Percentiles rank a stretch among this genome's conserved stretches.
phyloP scores from a whole-genome alignment of 2,888 invertebrate genomes.

The Dynastes maya region DNA sequence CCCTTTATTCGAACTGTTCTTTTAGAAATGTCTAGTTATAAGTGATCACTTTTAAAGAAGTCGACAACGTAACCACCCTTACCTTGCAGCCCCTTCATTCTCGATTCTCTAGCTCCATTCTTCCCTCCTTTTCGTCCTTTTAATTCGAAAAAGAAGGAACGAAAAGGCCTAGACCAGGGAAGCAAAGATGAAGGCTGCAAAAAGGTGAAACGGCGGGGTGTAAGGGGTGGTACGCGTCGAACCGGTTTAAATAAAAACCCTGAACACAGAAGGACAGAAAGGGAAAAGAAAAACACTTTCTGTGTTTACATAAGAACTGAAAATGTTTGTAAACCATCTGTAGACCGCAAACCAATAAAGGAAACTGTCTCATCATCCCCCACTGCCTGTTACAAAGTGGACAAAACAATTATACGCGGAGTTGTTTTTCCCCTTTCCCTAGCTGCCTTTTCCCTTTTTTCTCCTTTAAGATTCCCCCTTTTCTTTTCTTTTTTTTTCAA shows the following conservation, averaged over 20 bases:
- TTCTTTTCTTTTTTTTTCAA: constrained; percentile 21
- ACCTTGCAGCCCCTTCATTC: background rate
- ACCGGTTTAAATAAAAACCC: constrained; percentile 28
- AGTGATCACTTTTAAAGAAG: constrained; percentile 63
- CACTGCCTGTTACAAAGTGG: constrained; percentile 58
- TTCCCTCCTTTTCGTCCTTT: background rate
- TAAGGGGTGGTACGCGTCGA: background rate
- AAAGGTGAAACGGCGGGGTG: constrained; percentile 1
- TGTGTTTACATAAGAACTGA: constrained; percentile 63
- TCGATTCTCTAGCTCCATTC: background rate
- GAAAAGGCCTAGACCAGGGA: background rate
- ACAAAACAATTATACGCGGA: constrained; percentile 62
- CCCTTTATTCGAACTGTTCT: constrained; percentile 61
- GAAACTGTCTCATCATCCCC: constrained; percentile 52
- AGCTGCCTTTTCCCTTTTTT: background rate
- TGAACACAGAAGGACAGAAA: background rate
- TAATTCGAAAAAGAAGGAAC: background rate
- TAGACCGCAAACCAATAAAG: constrained; percentile 58
- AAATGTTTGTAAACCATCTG: constrained; percentile 55
- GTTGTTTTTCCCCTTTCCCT: constrained; percentile 58
- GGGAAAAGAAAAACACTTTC: constrained; percentile 61
- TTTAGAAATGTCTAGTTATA: constrained; percentile 65
- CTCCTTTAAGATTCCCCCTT: constrained; percentile 20
- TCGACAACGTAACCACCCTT: constrained; percentile 27
- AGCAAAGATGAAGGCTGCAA: too few relatives aligned